phyloP scores from a whole-genome alignment of 2,888 invertebrate species.

The Drosophila meridionalis region DNA sequence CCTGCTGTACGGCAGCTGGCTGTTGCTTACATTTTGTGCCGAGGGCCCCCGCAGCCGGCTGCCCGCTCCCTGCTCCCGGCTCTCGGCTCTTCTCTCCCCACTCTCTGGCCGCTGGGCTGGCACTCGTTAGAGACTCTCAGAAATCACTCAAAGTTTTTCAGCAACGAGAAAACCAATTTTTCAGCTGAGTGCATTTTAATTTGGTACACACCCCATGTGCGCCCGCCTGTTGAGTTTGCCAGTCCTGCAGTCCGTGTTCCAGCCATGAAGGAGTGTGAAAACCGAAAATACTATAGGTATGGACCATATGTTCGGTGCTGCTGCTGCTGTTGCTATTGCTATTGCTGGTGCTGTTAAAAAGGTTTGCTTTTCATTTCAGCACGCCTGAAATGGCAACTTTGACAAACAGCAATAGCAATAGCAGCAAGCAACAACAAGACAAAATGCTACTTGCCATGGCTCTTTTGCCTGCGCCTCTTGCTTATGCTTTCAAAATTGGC shows the following conservation, averaged over 20 bases:
- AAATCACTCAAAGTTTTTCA: constrained; percentile 76
- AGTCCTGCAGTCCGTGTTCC: constrained; percentile 26
- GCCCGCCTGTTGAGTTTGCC: constrained; percentile 59
- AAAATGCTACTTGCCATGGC: constrained; percentile 23
- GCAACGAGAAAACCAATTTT: constrained; percentile 84
- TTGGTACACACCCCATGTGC: constrained; percentile 76
- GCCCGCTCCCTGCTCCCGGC: not conserved
- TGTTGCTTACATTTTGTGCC: constrained; percentile 46
- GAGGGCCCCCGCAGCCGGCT: constrained; percentile 4
- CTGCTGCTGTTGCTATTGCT: constrained; percentile 36
- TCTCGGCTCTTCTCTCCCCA: not conserved
- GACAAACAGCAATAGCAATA: constrained; percentile 71
- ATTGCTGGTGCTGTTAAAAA: constrained; percentile 60
- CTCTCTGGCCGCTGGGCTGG: constrained; percentile 18
- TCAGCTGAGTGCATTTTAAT: constrained; percentile 85
- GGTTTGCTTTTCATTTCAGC: constrained; percentile 78
- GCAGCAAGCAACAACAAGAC: constrained; percentile 39
- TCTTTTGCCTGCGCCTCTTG: constrained; percentile 17
- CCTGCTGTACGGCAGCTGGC: constrained; percentile 31
- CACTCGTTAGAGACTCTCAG: constrained; percentile 73
- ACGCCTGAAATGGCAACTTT: constrained; percentile 79
- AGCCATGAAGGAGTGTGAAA: constrained; percentile 29
- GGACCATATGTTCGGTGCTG: constrained; percentile 20
- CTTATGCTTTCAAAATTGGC: constrained; percentile 57
- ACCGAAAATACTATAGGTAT: constrained; percentile 28